phyloP scores from a whole-genome alignment of 2,888 invertebrate genomes.

The Acanthosepion esculentum region DNA sequence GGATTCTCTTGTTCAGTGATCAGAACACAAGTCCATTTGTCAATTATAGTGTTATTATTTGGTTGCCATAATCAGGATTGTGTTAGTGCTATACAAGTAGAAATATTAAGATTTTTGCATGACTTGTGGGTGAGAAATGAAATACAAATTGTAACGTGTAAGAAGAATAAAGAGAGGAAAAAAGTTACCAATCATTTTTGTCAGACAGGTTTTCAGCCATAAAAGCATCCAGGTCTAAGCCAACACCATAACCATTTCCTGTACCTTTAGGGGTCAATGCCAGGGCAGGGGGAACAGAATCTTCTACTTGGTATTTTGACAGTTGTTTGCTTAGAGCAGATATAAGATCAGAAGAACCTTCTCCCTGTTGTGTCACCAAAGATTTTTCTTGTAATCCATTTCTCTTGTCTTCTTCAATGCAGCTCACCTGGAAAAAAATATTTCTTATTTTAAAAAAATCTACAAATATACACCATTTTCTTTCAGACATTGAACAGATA shows the following conservation, averaged over 20 bases:
- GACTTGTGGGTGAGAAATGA: background rate
- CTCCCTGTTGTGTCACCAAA: background rate
- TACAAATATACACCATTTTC: too few relatives aligned
- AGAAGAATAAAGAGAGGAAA: constrained; percentile 49
- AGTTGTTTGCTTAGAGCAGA: constrained; percentile 66
- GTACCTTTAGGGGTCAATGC: constrained; percentile 72
- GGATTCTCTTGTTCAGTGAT: too few relatives aligned
- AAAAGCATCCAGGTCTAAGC: constrained; percentile 69
- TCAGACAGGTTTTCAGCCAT: constrained; percentile 62
- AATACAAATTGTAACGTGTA: background rate
- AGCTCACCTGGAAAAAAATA: background rate
- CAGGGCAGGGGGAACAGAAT: constrained; percentile 68
- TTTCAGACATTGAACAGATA: too few relatives aligned
- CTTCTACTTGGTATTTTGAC: constrained; percentile 65
- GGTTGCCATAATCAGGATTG: too few relatives aligned
- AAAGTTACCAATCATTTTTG: constrained; percentile 57
- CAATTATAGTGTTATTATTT: too few relatives aligned
- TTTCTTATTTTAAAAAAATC: too few relatives aligned
- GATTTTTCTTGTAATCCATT: background rate
- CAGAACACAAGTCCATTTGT: too few relatives aligned
- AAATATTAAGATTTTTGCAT: background rate
- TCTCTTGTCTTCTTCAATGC: background rate
- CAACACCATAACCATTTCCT: constrained; percentile 73
- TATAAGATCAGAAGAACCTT: constrained; percentile 59
- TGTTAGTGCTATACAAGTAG: too few relatives aligned